Evolutionary conservation across 1,140 invertebrate species (phyloP).

Genomic region (Cyclina sinensis): DNA sequence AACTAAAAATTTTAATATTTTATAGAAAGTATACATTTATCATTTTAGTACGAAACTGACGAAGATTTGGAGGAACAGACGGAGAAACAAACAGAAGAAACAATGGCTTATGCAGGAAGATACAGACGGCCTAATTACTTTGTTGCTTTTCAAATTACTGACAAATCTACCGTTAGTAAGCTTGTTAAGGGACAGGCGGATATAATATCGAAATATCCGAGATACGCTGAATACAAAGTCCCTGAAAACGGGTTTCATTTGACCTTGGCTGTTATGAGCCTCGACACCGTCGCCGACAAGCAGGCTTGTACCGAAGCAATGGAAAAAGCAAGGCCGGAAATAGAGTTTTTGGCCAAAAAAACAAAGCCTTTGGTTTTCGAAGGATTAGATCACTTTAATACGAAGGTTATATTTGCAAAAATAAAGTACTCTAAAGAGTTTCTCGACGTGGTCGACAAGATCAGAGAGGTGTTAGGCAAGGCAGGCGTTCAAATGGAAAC

Average conservation of each 20-base stretch:
- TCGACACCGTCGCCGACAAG: slow-evolving; percentile 83
- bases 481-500: slow-evolving; percentile 81
- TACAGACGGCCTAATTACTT: slow-evolving; percentile 86
- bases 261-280: slow-evolving; percentile 79
- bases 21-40: too few relatives aligned
- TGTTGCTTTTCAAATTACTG: slow-evolving; percentile 83
- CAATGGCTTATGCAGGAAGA: slow-evolving; percentile 74
- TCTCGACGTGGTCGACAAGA: slow-evolving; percentile 77
- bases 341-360: slow-evolving; percentile 72
- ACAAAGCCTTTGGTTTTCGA: slow-evolving; percentile 70
- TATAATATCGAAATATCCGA: slow-evolving; percentile 63
- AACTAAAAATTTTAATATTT: too few relatives aligned
- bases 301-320: slow-evolving; percentile 77
- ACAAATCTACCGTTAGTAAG: slow-evolving; percentile 65
- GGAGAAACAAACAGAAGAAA: slow-evolving; percentile 42
- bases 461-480: slow-evolving; percentile 80
- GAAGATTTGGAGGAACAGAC: slow-evolving; percentile 12
- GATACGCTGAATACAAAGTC: slow-evolving; percentile 68
- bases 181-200: slow-evolving; percentile 59
- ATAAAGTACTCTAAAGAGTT: slow-evolving; percentile 78
- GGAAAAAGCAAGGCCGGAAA: slow-evolving; percentile 75
- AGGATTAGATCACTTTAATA: slow-evolving; percentile 84
- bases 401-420: slow-evolving; percentile 85
- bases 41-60: background rate
- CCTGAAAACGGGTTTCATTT: slow-evolving; percentile 64